Percentiles rank a stretch among this genome's conserved stretches.
These are phyloP conservation scores for Brachionichthys hirsutus DNA, from an alignment of 2,113 vertebrate genomes.

Conservation along the genomic window DNA sequence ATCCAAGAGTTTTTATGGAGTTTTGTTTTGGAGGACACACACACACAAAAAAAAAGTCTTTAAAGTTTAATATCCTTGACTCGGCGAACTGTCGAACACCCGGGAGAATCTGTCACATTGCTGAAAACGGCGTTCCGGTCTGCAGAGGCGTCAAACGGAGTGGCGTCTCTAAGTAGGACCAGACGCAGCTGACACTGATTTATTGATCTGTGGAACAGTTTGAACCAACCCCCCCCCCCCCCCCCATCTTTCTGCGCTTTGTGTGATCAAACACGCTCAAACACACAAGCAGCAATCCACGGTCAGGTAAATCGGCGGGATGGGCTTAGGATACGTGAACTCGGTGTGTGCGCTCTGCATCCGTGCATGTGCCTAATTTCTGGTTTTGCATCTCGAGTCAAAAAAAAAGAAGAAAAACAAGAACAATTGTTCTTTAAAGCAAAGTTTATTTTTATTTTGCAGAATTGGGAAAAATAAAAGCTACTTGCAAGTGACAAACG, in stretches of 20 bases:
- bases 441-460: too few relatives aligned
- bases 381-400: too few relatives aligned
- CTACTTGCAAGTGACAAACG: too few relatives aligned
- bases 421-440: too few relatives aligned
- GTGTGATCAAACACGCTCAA: conserved; percentile 18
- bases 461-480: too few relatives aligned
- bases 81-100: conserved; percentile 35
- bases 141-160: conserved; percentile 25
- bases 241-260: not conserved
- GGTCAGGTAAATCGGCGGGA: conserved; percentile 22
- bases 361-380: too few relatives aligned
- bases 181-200: conserved; percentile 35
- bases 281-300: conserved; percentile 16
- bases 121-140: conserved; percentile 20
- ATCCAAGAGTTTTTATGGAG: conserved; percentile 13
- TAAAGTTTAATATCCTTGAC: conserved; percentile 37
- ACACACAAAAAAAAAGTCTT: conserved; percentile 16
- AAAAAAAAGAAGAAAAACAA: too few relatives aligned
- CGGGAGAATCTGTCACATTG: conserved; percentile 27
- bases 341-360: not conserved
- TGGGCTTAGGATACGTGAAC: conserved; percentile 17
- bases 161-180: conserved; percentile 20
- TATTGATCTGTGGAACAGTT: conserved; percentile 48
- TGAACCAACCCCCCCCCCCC: conserved; percentile 18
- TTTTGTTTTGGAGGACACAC: conserved; percentile 7